Evolutionary conservation across 2,113 vertebrate species (phyloP), one percentile per base, ranked within the genome.

Genomic region (Haliaeetus leucogaster): DNA sequence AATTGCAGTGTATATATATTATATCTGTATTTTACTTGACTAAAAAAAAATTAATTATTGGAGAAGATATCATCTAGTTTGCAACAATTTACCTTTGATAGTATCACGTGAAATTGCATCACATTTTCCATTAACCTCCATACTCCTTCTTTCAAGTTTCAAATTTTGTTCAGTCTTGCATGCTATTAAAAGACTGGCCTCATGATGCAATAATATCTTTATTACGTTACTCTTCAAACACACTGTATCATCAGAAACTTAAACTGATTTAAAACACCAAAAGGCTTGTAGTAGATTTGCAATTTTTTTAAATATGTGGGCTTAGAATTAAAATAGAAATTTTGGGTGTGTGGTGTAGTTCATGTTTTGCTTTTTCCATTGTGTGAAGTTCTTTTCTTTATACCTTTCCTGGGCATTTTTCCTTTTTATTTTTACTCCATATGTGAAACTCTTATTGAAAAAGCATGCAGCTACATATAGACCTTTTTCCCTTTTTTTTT

Each of bases 331-430:
- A 93, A 89, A 80, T 27, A 36, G 7, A 34, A 32, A 38, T 72
- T 86, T 45, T 23, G 7, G 1, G 4, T 6, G 26, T 27, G 19
- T 4, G 13, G 3, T 2, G 1, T 53, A 32, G 16, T 34, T 86
- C 6, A 23, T 34, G 2, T 53, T 71, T 79, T 67, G 11, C 1
- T 80, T 82, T 89, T 78, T 19, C 10, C 10, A 10, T 42, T 80
- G 43, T 50, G 12, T 45, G 2, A 94, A 58, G 1, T 58, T 67
- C 3, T 70, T 52, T 77, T 58, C 19, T 42, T 58, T 70, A 25
- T 21, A 62, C 5, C 5, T 40, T 81, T 86, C 11, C 16, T 66
- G 13, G 7, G 2, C 3, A 40, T 58, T 82, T 85, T 71, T 56
- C 8, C 11, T 74, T 86, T 63, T 25, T 56, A 27, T 55, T 48